phyloP scores from a whole-genome alignment of 2,113 vertebrate species.

The Calypte anna region DNA sequence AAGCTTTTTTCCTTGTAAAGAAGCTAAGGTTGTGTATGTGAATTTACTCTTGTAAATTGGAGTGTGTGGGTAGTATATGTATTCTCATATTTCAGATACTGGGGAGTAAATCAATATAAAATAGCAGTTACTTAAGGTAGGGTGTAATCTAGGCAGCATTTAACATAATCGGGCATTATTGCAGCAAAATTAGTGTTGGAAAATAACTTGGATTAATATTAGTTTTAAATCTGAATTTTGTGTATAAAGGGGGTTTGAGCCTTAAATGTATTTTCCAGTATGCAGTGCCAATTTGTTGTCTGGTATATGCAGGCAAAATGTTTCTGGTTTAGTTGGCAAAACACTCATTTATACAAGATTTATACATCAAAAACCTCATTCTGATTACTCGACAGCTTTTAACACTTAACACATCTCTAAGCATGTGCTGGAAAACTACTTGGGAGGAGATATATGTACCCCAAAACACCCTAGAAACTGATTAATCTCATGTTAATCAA shows the following conservation, averaged over 20 bases:
- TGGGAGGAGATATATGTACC: conserved; percentile 35
- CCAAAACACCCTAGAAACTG: conserved; percentile 44
- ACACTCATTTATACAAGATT: conserved; percentile 1
- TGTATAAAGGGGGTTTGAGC: not conserved
- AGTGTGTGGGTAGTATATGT: not conserved
- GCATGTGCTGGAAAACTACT: conserved; percentile 45
- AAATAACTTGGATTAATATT: not conserved
- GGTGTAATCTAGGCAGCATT: not conserved
- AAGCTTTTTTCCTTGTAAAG: not conserved
- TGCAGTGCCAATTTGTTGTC: not conserved
- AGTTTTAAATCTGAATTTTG: not conserved
- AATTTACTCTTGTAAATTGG: not conserved
- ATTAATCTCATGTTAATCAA: conserved; percentile 70
- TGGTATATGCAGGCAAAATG: not conserved
- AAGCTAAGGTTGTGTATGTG: not conserved
- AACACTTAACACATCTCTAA: conserved; percentile 57
- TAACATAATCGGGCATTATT: not conserved
- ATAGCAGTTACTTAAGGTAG: not conserved
- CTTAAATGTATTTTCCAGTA: not conserved
- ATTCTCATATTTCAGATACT: not conserved
- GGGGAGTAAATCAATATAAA: not conserved
- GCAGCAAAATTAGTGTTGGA: not conserved
- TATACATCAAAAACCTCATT: conserved; percentile 48
- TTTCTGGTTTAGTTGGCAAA: conserved; percentile 6
- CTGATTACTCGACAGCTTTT: conserved; percentile 38